A percentile compares a stretch with the other conserved stretches of the same genome.
Conservation (phyloP, 2,888 invertebrate species). For the Acanthosepion lycidas region DNA sequence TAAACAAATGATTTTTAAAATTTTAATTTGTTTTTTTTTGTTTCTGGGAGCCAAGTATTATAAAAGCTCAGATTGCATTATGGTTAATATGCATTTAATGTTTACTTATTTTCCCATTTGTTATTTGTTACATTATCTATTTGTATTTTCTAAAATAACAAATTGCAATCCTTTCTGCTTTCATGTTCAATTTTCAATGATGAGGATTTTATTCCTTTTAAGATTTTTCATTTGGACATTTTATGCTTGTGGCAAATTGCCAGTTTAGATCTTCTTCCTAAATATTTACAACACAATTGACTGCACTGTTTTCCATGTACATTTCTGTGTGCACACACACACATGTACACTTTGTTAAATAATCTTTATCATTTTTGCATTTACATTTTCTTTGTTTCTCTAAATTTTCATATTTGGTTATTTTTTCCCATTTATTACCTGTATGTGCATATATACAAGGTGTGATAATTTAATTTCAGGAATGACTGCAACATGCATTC, state of each 20-base stretch:
- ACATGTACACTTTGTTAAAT: background rate
- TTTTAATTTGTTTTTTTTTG: background rate
- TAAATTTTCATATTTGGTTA: too few species aligned
- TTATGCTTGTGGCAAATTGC: background rate
- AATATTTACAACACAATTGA: background rate
- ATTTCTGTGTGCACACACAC: background rate
- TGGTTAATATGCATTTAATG: background rate
- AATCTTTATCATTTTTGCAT: background rate
- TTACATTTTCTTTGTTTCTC: too few species aligned
- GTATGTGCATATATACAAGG: too few species aligned
- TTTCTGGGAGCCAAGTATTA: background rate
- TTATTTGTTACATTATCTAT: background rate
- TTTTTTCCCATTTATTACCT: too few species aligned
- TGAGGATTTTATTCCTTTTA: background rate
- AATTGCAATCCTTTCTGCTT: background rate
- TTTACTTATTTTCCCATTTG: background rate
- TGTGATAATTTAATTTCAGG: too few species aligned
- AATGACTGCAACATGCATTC: too few species aligned
- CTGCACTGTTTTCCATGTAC: background rate
- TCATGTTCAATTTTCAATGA: background rate
- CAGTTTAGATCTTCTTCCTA: background rate
- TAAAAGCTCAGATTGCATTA: background rate
- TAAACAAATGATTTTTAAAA: background rate
- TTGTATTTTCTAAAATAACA: background rate
- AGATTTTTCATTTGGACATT: background rate